These are phyloP conservation scores for Passer domesticus DNA, from an alignment of 2,113 vertebrate species.

Conservation along the genomic window DNA sequence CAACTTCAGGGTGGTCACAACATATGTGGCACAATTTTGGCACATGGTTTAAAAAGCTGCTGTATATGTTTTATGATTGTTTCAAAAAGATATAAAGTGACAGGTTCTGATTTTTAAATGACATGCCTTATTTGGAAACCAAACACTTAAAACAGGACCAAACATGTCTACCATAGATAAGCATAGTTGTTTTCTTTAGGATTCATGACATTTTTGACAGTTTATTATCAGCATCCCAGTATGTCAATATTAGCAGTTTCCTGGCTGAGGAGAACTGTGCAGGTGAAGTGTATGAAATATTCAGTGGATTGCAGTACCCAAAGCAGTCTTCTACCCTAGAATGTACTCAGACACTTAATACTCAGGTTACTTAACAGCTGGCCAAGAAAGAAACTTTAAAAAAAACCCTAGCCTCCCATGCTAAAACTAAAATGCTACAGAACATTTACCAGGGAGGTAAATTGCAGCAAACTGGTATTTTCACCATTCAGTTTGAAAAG, in stretches of 20 bases:
- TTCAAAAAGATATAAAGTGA: background rate
- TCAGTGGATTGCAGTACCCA: background rate
- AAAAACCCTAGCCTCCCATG: background rate
- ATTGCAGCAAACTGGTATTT: conserved; percentile 45
- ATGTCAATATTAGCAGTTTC: background rate
- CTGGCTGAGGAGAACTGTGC: background rate
- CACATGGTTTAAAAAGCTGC: background rate
- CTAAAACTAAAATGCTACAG: background rate
- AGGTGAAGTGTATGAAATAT: background rate
- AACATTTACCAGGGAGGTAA: background rate
- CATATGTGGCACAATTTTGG: background rate
- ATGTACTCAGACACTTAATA: background rate
- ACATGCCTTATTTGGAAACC: background rate
- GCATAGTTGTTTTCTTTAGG: background rate
- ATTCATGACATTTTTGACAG: background rate
- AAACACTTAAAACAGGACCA: background rate
- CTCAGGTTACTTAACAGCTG: background rate
- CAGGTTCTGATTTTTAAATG: background rate
- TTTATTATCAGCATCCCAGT: background rate
- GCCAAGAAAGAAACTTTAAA: background rate
- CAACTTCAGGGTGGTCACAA: background rate
- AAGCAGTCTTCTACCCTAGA: background rate
- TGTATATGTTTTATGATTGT: background rate
- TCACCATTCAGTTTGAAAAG: conserved; percentile 20
- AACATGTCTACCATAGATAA: background rate